Percentiles rank a stretch among this genome's conserved stretches.
phyloP scores from a whole-genome alignment of 2,113 vertebrate species.

The Gymnocephalus cernua region DNA sequence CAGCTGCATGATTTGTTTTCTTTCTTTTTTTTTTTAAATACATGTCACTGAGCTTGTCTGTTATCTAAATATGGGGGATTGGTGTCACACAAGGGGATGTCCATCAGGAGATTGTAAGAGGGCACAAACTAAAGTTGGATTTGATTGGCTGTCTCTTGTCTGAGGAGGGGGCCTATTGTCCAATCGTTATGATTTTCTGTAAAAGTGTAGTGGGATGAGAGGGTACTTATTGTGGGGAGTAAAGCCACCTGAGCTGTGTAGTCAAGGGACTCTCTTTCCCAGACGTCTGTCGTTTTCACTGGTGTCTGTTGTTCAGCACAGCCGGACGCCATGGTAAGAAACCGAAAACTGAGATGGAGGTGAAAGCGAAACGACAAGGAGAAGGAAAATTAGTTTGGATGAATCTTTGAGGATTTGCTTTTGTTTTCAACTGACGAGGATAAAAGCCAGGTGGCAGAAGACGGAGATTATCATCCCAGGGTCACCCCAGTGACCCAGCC shows the following conservation, averaged over 20 bases:
- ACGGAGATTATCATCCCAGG: conserved; percentile 35
- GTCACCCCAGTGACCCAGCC: neutral
- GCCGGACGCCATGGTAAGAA: conserved; percentile 76
- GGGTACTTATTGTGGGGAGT: conserved; percentile 72
- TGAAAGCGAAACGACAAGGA: neutral
- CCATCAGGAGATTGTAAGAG: conserved; percentile 57
- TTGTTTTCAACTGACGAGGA: conserved; percentile 30
- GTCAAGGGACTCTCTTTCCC: conserved; percentile 25
- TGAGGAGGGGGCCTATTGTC: conserved; percentile 54
- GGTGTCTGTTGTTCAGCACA: conserved; percentile 53
- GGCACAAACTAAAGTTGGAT: conserved; percentile 35
- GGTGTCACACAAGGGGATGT: conserved; percentile 66
- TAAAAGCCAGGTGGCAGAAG: conserved; percentile 23
- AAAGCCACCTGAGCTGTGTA: conserved; percentile 28
- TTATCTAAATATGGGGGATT: conserved; percentile 82
- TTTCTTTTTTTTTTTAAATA: conserved; percentile 61
- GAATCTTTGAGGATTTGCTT: conserved; percentile 35
- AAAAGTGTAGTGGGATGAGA: conserved; percentile 48
- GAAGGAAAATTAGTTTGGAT: conserved; percentile 4
- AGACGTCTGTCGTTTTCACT: conserved; percentile 20
- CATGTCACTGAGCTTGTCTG: conserved; percentile 77
- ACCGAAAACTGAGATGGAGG: neutral
- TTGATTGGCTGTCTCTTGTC: conserved; percentile 75
- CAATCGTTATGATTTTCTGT: conserved; percentile 77
- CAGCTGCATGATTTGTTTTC: conserved; percentile 58